A percentile compares a stretch with the other conserved stretches of the same genome.
Evolutionary conservation across 2,797 vertebrate species (phyloP).

Genomic region (Nyctalus aviator): DNA sequence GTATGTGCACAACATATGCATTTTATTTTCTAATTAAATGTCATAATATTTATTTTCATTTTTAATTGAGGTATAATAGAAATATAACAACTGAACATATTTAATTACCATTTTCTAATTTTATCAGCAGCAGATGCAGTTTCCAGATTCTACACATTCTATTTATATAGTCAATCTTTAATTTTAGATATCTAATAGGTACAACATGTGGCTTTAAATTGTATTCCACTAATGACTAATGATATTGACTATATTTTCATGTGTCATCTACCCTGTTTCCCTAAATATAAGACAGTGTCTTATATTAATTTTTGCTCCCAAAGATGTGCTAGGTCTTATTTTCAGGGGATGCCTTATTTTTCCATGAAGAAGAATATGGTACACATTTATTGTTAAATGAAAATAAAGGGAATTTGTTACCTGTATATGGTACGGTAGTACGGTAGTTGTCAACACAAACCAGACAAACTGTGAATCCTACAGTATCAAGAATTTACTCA

Average conservation of each 20-base stretch:
- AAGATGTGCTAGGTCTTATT: too few relatives aligned
- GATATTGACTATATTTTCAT: neutral
- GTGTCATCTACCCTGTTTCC: neutral
- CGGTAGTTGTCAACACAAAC: too few relatives aligned
- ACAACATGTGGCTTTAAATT: neutral
- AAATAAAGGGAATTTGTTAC: too few relatives aligned
- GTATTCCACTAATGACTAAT: neutral
- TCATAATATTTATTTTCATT: neutral
- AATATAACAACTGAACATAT: neutral
- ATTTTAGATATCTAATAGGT: neutral
- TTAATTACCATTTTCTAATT: neutral
- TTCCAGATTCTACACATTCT: neutral
- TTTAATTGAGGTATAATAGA: slow-evolving; percentile 21
- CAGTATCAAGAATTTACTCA: too few relatives aligned
- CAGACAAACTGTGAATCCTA: too few relatives aligned
- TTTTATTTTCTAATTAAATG: slow-evolving; percentile 9
- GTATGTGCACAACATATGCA: neutral
- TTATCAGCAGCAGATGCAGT: neutral
- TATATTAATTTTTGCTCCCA: too few relatives aligned
- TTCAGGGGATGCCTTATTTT: too few relatives aligned
- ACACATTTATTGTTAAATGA: too few relatives aligned
- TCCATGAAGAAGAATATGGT: too few relatives aligned
- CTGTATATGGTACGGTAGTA: too few relatives aligned
- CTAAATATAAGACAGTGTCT: too few relatives aligned
- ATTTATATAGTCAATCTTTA: neutral